A percentile compares a stretch with the other conserved stretches of the same genome.
Conservation (phyloP, 2,113 vertebrate genomes). For the Podiceps cristatus region DNA sequence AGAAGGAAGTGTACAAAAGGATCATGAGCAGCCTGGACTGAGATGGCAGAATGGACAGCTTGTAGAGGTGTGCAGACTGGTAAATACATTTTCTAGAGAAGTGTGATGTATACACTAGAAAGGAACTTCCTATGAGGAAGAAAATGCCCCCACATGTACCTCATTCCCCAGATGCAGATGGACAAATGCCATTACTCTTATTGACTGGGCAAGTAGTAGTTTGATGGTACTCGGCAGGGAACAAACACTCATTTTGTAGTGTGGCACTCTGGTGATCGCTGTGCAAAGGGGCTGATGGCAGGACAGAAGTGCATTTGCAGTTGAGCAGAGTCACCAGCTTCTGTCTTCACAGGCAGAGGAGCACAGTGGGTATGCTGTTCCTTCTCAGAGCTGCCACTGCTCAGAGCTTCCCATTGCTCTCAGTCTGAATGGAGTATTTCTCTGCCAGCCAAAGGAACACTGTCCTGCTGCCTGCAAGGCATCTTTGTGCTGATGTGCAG, state of each 20-base stretch:
- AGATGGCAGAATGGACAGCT: not conserved
- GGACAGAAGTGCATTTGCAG: not conserved
- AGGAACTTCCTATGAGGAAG: not conserved
- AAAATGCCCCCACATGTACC: not conserved
- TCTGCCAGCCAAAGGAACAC: not conserved
- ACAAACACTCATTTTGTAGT: not conserved
- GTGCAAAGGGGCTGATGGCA: not conserved
- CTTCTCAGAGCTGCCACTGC: not conserved
- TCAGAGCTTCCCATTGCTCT: not conserved
- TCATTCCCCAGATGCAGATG: not conserved
- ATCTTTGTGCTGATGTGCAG: not conserved
- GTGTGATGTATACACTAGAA: not conserved
- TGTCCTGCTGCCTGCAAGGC: not conserved
- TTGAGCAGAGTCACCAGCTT: not conserved
- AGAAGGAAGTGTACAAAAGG: not conserved
- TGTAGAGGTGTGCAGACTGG: not conserved
- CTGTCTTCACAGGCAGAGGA: not conserved
- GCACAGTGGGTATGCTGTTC: not conserved
- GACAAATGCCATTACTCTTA: not conserved
- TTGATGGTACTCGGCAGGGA: not conserved
- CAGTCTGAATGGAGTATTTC: not conserved
- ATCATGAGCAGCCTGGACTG: not conserved
- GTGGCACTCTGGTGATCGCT: fast-evolving
- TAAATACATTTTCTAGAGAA: not conserved
- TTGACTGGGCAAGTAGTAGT: not conserved